Conservation (phyloP, 2,888 invertebrate species). For the Encarsia formosa region DNA sequence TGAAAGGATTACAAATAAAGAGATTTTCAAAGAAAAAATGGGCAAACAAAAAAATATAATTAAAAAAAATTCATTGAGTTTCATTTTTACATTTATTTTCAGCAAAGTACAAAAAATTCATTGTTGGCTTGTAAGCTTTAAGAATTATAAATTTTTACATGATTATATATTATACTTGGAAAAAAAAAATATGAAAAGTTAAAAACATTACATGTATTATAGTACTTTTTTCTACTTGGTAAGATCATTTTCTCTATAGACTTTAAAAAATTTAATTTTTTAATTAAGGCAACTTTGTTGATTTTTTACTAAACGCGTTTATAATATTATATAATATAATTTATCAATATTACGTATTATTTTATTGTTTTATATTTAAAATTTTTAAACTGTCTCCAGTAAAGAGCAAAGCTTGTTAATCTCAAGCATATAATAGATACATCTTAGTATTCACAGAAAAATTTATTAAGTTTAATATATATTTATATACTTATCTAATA, state of each 20-base stretch:
- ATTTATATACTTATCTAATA: background rate
- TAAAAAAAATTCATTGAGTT: conserved; percentile 2
- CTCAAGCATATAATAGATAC: too few relatives aligned
- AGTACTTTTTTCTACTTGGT: too few relatives aligned
- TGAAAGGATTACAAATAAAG: background rate
- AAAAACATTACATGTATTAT: background rate
- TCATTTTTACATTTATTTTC: conserved; percentile 34
- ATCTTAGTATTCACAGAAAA: too few relatives aligned
- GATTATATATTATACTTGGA: conserved; percentile 5
- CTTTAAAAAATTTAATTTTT: conserved; percentile 39
- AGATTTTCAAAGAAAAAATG: background rate
- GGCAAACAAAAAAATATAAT: background rate
- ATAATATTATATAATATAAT: conserved; percentile 8
- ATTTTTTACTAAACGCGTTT: conserved; percentile 25
- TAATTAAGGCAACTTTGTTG: conserved; percentile 44
- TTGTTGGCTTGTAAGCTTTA: conserved; percentile 35
- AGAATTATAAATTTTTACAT: conserved; percentile 25
- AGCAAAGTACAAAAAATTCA: conserved; percentile 40
- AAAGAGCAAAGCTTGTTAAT: too few relatives aligned
- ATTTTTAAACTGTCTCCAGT: conserved; percentile 2
- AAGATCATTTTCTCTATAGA: conserved; percentile 10
- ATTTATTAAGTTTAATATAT: too few relatives aligned
- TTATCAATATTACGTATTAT: conserved; percentile 12
- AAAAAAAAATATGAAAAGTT: background rate
- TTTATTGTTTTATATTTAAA: conserved; percentile 18